Evolutionary conservation across 2,888 invertebrate genomes (phyloP).

Genomic region (Erpobdella octoculata): DNA sequence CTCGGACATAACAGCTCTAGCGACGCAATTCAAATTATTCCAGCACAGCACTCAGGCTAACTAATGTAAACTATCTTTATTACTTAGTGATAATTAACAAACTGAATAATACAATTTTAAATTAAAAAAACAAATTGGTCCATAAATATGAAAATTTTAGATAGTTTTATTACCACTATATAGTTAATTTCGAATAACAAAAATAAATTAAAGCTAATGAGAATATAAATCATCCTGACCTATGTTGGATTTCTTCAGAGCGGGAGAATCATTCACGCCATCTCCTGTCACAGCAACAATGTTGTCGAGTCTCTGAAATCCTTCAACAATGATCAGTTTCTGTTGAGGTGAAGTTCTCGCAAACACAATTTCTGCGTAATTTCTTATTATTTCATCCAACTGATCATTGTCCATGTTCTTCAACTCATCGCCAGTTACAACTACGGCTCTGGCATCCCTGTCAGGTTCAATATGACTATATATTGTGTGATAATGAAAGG

Average conservation of each 20-base stretch:
- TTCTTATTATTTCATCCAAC: conserved; percentile 80
- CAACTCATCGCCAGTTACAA: conserved; percentile 58
- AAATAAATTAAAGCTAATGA: no score
- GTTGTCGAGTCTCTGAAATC: conserved; percentile 68
- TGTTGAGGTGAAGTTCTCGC: conserved; percentile 85
- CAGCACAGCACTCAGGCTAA: neutral
- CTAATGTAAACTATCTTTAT: neutral
- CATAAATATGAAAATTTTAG: no score
- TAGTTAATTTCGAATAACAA: no score
- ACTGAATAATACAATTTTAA: no score
- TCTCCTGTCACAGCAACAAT: conserved; percentile 80
- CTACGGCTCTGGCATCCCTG: conserved; percentile 51
- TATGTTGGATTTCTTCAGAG: conserved; percentile 69
- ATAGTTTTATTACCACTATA: no score
- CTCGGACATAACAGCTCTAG: no score
- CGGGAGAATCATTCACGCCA: conserved; percentile 79
- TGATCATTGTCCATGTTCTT: conserved; percentile 70
- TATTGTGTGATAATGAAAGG: no score
- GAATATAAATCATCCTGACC: no score
- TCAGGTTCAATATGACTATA: no score
- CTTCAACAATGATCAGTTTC: conserved; percentile 73
- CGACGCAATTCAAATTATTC: neutral
- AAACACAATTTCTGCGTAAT: conserved; percentile 91
- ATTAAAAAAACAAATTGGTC: no score
- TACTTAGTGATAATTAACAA: neutral